Percentiles rank a stretch among this genome's conserved stretches.
phyloP scores from a whole-genome alignment of 2,888 invertebrate species.

The Sinhomidia bicolor region DNA sequence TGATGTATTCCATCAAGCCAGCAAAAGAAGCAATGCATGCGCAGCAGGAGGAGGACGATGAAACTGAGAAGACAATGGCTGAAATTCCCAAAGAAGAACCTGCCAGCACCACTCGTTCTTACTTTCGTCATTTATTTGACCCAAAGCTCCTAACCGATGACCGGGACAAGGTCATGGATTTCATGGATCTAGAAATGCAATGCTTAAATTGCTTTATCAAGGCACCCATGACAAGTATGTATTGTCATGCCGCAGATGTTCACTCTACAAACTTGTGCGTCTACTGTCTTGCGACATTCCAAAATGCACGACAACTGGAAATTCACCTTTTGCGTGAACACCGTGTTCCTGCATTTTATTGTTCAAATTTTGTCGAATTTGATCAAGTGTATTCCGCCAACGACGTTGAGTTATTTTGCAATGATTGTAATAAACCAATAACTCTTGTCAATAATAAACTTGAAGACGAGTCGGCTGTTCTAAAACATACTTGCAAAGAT shows the following conservation, averaged over 20 bases:
- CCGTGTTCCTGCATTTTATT: slow-evolving; percentile 88
- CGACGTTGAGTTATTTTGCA: slow-evolving; percentile 27
- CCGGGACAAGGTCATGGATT: not conserved
- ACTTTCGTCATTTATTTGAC: slow-evolving; percentile 48
- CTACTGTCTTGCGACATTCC: slow-evolving; percentile 92
- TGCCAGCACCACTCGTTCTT: too few species aligned
- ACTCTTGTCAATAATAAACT: not conserved
- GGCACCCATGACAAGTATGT: slow-evolving; percentile 50
- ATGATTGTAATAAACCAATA: slow-evolving; percentile 47
- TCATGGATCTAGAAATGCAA: slow-evolving; percentile 30
- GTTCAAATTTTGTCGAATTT: slow-evolving; percentile 87
- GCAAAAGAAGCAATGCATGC: not conserved
- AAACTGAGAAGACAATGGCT: too few species aligned
- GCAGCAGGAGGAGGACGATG: not conserved
- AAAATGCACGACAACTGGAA: slow-evolving; percentile 89
- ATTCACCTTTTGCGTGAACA: slow-evolving; percentile 90
- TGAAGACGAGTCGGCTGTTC: not conserved
- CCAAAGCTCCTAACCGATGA: not conserved
- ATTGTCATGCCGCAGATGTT: slow-evolving; percentile 88
- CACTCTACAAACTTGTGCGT: slow-evolving; percentile 92
- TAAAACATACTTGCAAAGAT: slow-evolving; percentile 38
- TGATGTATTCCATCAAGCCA: not conserved
- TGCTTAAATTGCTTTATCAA: slow-evolving; percentile 47
- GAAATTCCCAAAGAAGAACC: too few species aligned
- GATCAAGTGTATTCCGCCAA: slow-evolving; percentile 81